Percentiles rank a stretch among this genome's conserved stretches.
Evolutionary conservation across 2,888 invertebrate genomes (phyloP).

Genomic region (Drosophila sordidula): DNA sequence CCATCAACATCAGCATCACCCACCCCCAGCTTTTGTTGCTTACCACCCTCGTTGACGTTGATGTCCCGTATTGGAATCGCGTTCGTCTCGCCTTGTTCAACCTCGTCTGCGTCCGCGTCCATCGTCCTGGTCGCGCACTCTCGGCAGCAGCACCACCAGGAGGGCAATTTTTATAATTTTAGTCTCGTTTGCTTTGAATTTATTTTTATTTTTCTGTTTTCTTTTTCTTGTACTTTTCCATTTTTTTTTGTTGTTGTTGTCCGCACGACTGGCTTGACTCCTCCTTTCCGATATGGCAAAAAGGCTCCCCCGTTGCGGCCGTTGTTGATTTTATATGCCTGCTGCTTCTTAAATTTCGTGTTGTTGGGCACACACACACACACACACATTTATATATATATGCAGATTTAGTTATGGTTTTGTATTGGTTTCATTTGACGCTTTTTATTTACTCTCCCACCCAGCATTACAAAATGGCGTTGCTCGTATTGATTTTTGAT

Average conservation of each 20-base stretch:
- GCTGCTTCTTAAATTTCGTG: constrained; percentile 67
- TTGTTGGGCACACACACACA: constrained; percentile 40
- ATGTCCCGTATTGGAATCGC: constrained; percentile 82
- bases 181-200: constrained; percentile 82
- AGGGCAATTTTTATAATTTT: constrained; percentile 83
- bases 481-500: constrained; percentile 72
- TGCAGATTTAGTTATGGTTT: constrained; percentile 72
- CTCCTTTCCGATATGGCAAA: constrained; percentile 54
- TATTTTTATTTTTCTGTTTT: constrained; percentile 71
- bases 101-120: constrained; percentile 13
- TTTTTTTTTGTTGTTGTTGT: constrained; percentile 26
- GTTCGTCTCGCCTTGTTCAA: constrained; percentile 66
- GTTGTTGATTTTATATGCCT: constrained; percentile 57
- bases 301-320: constrained; percentile 55
- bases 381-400: constrained; percentile 30
- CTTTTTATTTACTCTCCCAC: constrained; percentile 37
- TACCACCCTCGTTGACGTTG: constrained; percentile 75
- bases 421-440: constrained; percentile 72
- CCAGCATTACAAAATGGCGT: constrained; percentile 67
- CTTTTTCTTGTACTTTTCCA: constrained; percentile 32
- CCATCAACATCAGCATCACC: constrained; percentile 56
- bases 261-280: constrained; percentile 62
- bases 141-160: constrained; percentile 61
- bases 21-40: constrained; percentile 31
- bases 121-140: constrained; percentile 54